Evolutionary conservation across 2,888 invertebrate genomes (phyloP), one percentile per base, ranked within the genome.

Genomic region (Stegana nigrithorax): DNA sequence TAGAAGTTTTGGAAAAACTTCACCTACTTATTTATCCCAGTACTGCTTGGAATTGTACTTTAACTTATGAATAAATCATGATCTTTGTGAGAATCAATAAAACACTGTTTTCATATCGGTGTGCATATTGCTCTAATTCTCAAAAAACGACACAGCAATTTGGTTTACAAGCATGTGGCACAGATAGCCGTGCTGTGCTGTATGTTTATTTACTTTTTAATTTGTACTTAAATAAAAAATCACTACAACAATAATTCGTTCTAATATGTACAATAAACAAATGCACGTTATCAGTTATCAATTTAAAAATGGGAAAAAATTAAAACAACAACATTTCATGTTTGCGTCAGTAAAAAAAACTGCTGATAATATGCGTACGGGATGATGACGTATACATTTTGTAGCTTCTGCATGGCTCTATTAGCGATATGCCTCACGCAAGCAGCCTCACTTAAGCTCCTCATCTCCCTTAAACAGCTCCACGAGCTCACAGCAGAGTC

Each of bases 401-500:
- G n/a, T n/a, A n/a, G n/a, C n/a, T n/a, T n/a, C n/a, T n/a, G n/a
- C n/a, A n/a, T n/a, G n/a, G n/a, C n/a, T n/a, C n/a, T n/a, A n/a
- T n/a, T n/a, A n/a, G n/a, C n/a, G n/a, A n/a, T n/a, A n/a, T n/a
- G n/a, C n/a, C n/a, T n/a, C n/a, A n/a, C n/a, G n/a, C n/a, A n/a
- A n/a, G n/a, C n/a, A n/a, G 10, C 27, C 6, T 50, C 42, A 61
- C 4, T 21, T 59, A 1, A 78, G 68, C 57, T 76, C 72, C 62
- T 78, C 68, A n/a, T n/a, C n/a, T n/a, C n/a, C n/a, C n/a, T 72
- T 64, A 67, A 85, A 87, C 72, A 90, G 82, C 45, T 88, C 84
- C 68, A 88, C 89, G 0, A 90, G 76, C 44, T 88, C 87, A n/a
- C 85, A 81, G 59, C 87, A 87, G 0, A 90, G 82, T 51, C 87